phyloP scores from a whole-genome alignment of 2,888 invertebrate species.

The Antitype chi region DNA sequence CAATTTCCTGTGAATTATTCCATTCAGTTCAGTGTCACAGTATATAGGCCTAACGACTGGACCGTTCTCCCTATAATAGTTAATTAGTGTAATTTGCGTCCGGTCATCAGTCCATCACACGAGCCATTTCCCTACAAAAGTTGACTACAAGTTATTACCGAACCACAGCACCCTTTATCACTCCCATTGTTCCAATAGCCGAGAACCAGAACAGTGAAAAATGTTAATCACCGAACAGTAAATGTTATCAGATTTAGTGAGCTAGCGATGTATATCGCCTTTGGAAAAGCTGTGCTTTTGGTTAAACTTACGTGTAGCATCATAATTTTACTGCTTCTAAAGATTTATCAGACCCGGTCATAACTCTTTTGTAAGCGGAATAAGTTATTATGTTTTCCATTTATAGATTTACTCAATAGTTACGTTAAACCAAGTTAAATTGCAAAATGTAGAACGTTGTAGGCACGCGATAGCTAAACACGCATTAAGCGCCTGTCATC shows the following conservation, averaged over 20 bases:
- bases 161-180: slow-evolving; percentile 69
- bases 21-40: slow-evolving; percentile 62
- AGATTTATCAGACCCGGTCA: slow-evolving; percentile 24
- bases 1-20: slow-evolving; percentile 74
- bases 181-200: slow-evolving; percentile 60
- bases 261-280: slow-evolving; percentile 53
- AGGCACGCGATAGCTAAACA: slow-evolving; percentile 45
- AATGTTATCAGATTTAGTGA: slow-evolving; percentile 79
- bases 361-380: slow-evolving; percentile 36
- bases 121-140: slow-evolving; percentile 70
- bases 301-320: slow-evolving; percentile 23
- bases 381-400: slow-evolving; percentile 51
- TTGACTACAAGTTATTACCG: slow-evolving; percentile 69
- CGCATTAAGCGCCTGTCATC: slow-evolving; percentile 39
- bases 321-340: slow-evolving; percentile 32
- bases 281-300: slow-evolving; percentile 42
- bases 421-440: slow-evolving; percentile 43
- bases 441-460: slow-evolving; percentile 41
- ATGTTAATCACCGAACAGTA: slow-evolving; percentile 75
- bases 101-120: slow-evolving; percentile 73
- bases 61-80: slow-evolving; percentile 68
- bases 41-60: slow-evolving; percentile 62
- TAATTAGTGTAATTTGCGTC: slow-evolving; percentile 83
- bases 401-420: slow-evolving; percentile 39
- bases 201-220: slow-evolving; percentile 72